A percentile compares a stretch with the other conserved stretches of the same genome.
phyloP scores from a whole-genome alignment of 2,888 invertebrate species.

The Macrosoma leucophasiata region DNA sequence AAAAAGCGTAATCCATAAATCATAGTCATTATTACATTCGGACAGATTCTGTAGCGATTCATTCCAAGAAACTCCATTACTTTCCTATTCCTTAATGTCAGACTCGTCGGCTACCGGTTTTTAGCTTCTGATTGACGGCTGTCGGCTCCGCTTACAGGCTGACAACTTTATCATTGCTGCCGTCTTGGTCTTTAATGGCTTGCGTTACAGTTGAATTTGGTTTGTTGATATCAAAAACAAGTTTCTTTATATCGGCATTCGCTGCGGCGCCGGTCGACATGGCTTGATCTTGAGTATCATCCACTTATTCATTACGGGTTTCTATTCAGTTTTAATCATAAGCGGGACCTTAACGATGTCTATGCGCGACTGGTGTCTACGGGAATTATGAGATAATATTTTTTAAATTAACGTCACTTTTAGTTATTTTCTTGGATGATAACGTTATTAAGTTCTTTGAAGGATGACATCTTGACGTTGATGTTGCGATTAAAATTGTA shows the following conservation, averaged over 20 bases:
- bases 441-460: too few relatives aligned
- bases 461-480: too few relatives aligned
- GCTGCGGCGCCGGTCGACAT: conserved; percentile 66
- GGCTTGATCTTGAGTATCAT: conserved; percentile 70
- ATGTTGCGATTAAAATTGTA: too few relatives aligned
- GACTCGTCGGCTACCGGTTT: conserved; percentile 71
- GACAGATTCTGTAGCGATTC: too few relatives aligned
- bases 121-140: conserved; percentile 74
- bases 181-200: conserved; percentile 22
- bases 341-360: conserved; percentile 44
- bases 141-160: conserved; percentile 64
- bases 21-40: too few relatives aligned
- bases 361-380: conserved; percentile 31
- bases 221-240: conserved; percentile 12
- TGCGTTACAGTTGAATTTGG: conserved; percentile 31
- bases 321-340: conserved; percentile 70
- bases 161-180: conserved; percentile 35
- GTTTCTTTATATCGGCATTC: conserved; percentile 42
- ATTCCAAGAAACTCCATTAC: conserved; percentile 49
- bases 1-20: too few relatives aligned
- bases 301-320: conserved; percentile 69
- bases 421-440: too few relatives aligned
- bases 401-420: too few relatives aligned
- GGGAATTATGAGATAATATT: too few relatives aligned
- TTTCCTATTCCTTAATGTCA: conserved; percentile 66